A percentile compares a stretch with the other conserved stretches of the same genome.
Evolutionary conservation across 2,888 invertebrate genomes (phyloP).

Genomic region (Sialis lutaria): DNA sequence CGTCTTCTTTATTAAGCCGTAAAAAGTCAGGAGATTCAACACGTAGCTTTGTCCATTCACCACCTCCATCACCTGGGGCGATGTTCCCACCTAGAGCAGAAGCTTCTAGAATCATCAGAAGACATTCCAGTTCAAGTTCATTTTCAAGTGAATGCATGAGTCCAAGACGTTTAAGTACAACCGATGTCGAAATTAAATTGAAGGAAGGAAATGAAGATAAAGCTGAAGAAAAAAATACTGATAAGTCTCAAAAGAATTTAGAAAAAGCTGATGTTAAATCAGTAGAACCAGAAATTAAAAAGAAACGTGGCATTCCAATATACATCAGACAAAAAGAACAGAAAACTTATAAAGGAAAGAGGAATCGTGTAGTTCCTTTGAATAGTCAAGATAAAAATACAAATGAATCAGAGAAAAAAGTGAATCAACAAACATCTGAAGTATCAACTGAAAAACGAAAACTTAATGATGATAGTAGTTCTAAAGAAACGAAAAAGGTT

Average conservation of each 20-base stretch:
- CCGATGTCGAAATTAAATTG: background rate
- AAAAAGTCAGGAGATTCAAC: constrained; percentile 25
- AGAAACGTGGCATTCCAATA: constrained; percentile 6
- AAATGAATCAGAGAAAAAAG: no score
- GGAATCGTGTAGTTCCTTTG: constrained; percentile 10
- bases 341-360: constrained; percentile 7
- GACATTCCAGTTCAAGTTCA: constrained; percentile 63
- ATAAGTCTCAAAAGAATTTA: background rate
- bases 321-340: constrained; percentile 6
- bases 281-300: background rate
- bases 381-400: no score
- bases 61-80: constrained; percentile 39
- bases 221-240: background rate
- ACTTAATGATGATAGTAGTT: constrained; percentile 1
- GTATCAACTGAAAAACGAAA: constrained; percentile 4
- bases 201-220: background rate
- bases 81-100: constrained; percentile 48
- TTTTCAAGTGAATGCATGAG: constrained; percentile 56
- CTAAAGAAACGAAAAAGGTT: constrained; percentile 6
- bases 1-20: constrained; percentile 10
- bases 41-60: constrained; percentile 20
- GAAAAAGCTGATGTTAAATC: constrained; percentile 2
- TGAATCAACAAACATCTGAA: background rate
- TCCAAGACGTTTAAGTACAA: constrained; percentile 36
- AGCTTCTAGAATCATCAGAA: constrained; percentile 61